Percentiles rank a stretch among this genome's conserved stretches.
These are phyloP conservation scores for Lucifuga dentata DNA, from an alignment of 2,113 vertebrate genomes.

Conservation along the genomic window DNA sequence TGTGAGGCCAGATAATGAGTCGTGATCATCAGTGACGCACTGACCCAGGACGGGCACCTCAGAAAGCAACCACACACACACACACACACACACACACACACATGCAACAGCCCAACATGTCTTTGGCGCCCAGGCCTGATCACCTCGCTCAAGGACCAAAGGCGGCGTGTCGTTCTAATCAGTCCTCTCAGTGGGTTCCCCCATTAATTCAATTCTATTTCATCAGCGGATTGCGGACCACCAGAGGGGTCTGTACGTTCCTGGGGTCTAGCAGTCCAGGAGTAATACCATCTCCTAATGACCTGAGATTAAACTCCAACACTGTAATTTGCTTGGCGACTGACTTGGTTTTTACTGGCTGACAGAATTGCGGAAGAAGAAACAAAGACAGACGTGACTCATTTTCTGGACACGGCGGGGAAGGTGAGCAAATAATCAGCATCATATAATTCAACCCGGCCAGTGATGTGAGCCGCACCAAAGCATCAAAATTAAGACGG, in stretches of 20 bases:
- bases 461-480: not conserved
- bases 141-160: constrained; percentile 72
- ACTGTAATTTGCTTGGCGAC: constrained; percentile 58
- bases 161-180: constrained; percentile 70
- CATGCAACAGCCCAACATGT: constrained; percentile 15
- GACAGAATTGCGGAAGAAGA: constrained; percentile 40
- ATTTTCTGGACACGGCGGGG: constrained; percentile 54
- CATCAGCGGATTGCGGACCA: constrained; percentile 70
- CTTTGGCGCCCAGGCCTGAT: constrained; percentile 56
- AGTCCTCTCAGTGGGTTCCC: constrained; percentile 70
- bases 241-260: constrained; percentile 65
- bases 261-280: constrained; percentile 58
- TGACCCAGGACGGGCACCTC: constrained; percentile 54
- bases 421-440: constrained; percentile 72
- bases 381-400: constrained; percentile 59
- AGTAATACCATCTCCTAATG: constrained; percentile 73
- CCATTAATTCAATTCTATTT: constrained; percentile 81
- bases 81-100: not conserved
- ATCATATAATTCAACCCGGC: constrained; percentile 38
- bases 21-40: constrained; percentile 56
- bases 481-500: constrained; percentile 21
- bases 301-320: constrained; percentile 53
- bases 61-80: constrained; percentile 4
- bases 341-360: constrained; percentile 40
- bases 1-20: constrained; percentile 56